A percentile compares a stretch with the other conserved stretches of the same genome.
phyloP scores from a whole-genome alignment of 2,797 vertebrate genomes.

The Siniperca obscura region DNA sequence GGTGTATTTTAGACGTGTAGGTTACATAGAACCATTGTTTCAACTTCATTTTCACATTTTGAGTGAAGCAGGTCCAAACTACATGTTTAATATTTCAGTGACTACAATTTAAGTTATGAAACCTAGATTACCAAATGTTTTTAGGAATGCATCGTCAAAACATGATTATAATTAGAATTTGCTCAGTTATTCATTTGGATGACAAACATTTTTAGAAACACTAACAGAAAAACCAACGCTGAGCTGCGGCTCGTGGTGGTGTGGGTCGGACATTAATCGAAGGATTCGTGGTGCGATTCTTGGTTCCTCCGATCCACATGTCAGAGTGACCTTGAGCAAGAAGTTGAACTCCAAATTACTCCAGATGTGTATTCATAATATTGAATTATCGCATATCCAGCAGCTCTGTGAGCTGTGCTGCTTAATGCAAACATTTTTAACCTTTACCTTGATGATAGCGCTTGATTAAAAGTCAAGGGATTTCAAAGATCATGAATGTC shows the following conservation, averaged over 20 bases:
- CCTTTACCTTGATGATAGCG: too few relatives aligned
- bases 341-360: neutral
- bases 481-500: too few relatives aligned
- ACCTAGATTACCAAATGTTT: neutral
- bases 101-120: neutral
- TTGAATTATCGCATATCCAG: too few relatives aligned
- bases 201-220: neutral
- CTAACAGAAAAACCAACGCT: neutral
- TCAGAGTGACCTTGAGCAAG: neutral
- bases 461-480: too few relatives aligned
- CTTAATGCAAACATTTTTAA: too few relatives aligned
- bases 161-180: neutral
- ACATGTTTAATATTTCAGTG: neutral
- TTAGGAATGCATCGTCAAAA: neutral
- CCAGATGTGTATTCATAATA: too few relatives aligned
- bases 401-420: too few relatives aligned
- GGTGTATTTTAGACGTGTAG: neutral
- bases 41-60: neutral
- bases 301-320: neutral
- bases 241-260: neutral
- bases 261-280: neutral
- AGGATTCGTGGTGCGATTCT: too few relatives aligned
- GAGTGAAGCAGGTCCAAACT: too few relatives aligned
- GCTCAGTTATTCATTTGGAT: too few relatives aligned
- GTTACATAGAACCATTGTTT: too few relatives aligned